Evolutionary conservation across 1,140 invertebrate species (phyloP).

Genomic region (Tribolium castaneum): DNA sequence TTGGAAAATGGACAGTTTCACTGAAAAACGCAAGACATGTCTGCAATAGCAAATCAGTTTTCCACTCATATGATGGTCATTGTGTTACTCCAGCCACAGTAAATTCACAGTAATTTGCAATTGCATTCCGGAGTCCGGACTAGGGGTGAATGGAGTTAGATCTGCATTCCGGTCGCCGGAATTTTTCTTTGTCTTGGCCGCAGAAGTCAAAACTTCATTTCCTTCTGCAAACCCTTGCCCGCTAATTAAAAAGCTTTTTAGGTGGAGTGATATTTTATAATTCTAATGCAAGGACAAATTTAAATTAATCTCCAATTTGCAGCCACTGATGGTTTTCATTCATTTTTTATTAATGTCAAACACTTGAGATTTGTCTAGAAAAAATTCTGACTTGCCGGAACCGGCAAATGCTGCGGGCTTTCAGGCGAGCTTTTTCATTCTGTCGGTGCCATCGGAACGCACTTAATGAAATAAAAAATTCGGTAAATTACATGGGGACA

Average conservation of each 20-base stretch:
- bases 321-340: neutral
- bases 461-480: slow-evolving; percentile 22
- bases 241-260: slow-evolving; percentile 38
- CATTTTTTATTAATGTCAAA: neutral
- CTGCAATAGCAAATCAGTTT: slow-evolving; percentile 46
- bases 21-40: slow-evolving; percentile 49
- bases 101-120: neutral
- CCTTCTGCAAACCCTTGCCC: slow-evolving; percentile 9
- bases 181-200: slow-evolving; percentile 13
- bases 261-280: slow-evolving; percentile 18
- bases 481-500: neutral
- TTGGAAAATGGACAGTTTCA: slow-evolving; percentile 50
- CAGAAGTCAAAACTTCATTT: slow-evolving; percentile 29
- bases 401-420: too few species aligned
- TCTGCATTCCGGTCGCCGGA: neutral
- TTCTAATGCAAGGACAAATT: slow-evolving; percentile 8
- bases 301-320: neutral
- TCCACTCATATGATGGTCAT: slow-evolving; percentile 29
- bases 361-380: neutral
- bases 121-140: neutral
- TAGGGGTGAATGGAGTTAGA: slow-evolving; percentile 10
- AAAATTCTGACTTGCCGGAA: too few species aligned
- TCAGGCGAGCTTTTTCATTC: too few species aligned
- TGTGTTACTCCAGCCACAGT: neutral
- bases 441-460: neutral